Conservation (phyloP, 1,140 invertebrate genomes). For the Pentalonia nigronervosa region DNA sequence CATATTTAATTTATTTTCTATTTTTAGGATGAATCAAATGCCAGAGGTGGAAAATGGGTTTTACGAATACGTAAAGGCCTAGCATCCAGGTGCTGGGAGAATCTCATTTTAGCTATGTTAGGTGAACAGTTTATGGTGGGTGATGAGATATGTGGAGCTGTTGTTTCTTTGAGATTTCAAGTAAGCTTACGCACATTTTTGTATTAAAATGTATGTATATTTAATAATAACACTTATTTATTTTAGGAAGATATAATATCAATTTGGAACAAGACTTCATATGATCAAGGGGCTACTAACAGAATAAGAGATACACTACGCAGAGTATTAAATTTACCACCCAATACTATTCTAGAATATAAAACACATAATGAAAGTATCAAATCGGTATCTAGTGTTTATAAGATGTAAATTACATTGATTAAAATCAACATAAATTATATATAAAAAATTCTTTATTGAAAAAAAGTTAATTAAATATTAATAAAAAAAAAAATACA, state of each 20-base stretch:
- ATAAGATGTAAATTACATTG: constrained; percentile 48
- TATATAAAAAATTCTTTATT: constrained; percentile 22
- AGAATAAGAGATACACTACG: constrained; percentile 93
- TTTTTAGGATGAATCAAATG: constrained; percentile 86
- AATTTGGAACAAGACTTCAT: constrained; percentile 95
- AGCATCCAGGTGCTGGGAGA: constrained; percentile 97
- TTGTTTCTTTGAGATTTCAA: constrained; percentile 92
- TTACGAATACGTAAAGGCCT: constrained; percentile 92
- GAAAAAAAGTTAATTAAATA: constrained; percentile 38
- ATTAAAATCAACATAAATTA: constrained; percentile 22
- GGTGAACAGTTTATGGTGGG: constrained; percentile 99
- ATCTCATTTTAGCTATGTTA: constrained; percentile 95
- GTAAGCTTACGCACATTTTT: constrained; percentile 65
- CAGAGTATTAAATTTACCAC: constrained; percentile 91
- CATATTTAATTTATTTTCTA: constrained; percentile 46
- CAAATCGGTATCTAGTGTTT: constrained; percentile 59
- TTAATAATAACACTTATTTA: constrained; percentile 56
- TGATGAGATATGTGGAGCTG: constrained; percentile 97
- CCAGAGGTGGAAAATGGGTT: constrained; percentile 96
- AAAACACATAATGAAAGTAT: constrained; percentile 80
- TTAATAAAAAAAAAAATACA: constrained; percentile 33
- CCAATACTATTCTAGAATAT: constrained; percentile 93
- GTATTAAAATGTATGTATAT: not conserved
- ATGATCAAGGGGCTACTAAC: constrained; percentile 84
- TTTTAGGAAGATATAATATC: constrained; percentile 96